These are phyloP conservation scores for Drosophila parabipectinata DNA, from an alignment of 1,140 invertebrate species.

Conservation along the genomic window DNA sequence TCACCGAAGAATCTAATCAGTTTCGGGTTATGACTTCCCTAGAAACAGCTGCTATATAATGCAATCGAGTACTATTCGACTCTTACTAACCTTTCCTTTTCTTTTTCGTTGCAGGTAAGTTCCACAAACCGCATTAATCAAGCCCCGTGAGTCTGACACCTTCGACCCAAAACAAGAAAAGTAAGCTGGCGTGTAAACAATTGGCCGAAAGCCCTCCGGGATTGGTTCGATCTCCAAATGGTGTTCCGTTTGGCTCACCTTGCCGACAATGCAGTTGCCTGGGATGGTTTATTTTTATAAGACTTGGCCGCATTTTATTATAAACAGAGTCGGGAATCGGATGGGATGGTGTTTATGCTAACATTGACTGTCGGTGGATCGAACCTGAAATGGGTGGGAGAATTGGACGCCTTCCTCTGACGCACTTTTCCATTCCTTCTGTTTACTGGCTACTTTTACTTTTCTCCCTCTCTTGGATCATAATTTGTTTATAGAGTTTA, in stretches of 20 bases:
- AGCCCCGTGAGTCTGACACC: constrained; percentile 50
- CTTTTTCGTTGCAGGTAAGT: constrained; percentile 61
- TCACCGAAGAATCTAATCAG: constrained; percentile 9
- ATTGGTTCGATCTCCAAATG: background rate
- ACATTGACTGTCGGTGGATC: constrained; percentile 67
- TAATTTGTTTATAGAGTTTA: constrained; percentile 51
- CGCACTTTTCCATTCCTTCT: constrained; percentile 69
- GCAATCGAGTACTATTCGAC: background rate
- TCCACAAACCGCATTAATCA: constrained; percentile 55
- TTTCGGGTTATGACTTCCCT: no score
- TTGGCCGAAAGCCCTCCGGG: constrained; percentile 15
- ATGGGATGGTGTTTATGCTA: constrained; percentile 64
- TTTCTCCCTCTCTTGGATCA: constrained; percentile 45
- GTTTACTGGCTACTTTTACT: constrained; percentile 67
- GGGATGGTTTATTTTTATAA: constrained; percentile 43
- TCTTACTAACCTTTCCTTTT: constrained; percentile 38
- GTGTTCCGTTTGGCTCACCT: background rate
- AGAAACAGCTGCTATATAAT: background rate
- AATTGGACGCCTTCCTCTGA: constrained; percentile 36
- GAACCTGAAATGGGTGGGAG: constrained; percentile 23
- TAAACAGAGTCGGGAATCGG: constrained; percentile 27
- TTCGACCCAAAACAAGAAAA: background rate
- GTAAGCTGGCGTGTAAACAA: constrained; percentile 24
- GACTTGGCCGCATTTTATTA: constrained; percentile 40
- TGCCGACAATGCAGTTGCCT: constrained; percentile 22